Conservation (phyloP, 23 tunicate genomes). For the Clavelina lepadiformis region DNA sequence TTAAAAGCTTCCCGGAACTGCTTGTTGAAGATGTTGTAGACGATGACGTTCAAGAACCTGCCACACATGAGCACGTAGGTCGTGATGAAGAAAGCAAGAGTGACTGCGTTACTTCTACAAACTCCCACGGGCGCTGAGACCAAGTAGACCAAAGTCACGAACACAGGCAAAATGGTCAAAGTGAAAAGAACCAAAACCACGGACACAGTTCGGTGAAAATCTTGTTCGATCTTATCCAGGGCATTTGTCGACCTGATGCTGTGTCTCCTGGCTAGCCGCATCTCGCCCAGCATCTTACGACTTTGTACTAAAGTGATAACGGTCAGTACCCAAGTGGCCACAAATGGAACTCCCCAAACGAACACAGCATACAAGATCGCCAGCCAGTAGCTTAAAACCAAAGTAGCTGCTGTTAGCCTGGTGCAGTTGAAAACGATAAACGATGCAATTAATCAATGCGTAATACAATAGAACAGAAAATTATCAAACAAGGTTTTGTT, state of each 20-base stretch:
- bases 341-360: conserved; percentile 82
- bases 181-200: conserved; percentile 63
- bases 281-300: conserved; percentile 57
- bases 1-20: conserved; percentile 57
- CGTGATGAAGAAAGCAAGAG: conserved; percentile 28
- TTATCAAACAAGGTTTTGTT: no score
- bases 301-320: conserved; percentile 54
- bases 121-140: conserved; percentile 1
- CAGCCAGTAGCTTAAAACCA: conserved; percentile 46
- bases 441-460: no score
- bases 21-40: conserved; percentile 80
- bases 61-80: conserved; percentile 47
- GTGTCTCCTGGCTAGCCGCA: conserved; percentile 46
- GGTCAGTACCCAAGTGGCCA: conserved; percentile 77
- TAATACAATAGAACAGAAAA: no score
- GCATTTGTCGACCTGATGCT: conserved; percentile 30
- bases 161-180: conserved; percentile 59
- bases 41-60: conserved; percentile 67
- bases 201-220: conserved; percentile 62
- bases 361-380: conserved; percentile 53
- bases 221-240: conserved; percentile 59
- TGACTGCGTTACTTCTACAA: conserved; percentile 17
- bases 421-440: no score
- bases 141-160: conserved; percentile 28
- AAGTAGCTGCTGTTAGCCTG: no score